Evolutionary conservation across 1,140 invertebrate species (phyloP), one percentile per base, ranked within the genome.

Genomic region (Tetragonula clypearis): DNA sequence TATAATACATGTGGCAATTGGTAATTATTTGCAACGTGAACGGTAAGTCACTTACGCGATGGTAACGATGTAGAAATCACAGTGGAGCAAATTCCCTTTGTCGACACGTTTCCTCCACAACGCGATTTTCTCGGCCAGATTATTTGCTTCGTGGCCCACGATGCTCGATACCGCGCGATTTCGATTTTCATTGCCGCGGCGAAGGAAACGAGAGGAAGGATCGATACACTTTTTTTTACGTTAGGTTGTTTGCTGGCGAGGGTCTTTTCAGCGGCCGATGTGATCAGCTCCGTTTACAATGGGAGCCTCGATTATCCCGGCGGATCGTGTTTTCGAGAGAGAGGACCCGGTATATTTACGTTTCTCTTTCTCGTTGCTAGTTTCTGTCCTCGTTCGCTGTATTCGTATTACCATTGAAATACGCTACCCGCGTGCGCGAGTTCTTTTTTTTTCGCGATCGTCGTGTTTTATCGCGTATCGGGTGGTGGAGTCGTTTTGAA

Each of bases 191-290:
- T 1, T 6, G 14, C 8, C 41, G 41, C 41, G 41, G 9, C 21
- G 17, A 8, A 68, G 23, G 49, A 19, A 26, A 19, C 53, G 17
- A 15, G 4, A 0, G 49, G 15, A 15, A 2, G 0, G 49, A 74
- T 74, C 49, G 49, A 74, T 55, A 74, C 49, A n/a, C n/a, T 74
- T 53, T 74, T 55, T 74, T 53, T 74, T 55, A 74, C 19, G 49
- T 55, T 5, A 15, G 35, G 15, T n/a, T 72, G 41, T 72, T n/a
- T 53, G 71, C 17, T 17, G 49, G 2, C 71, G 35, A 73, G 71
- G 49, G n/a, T 8, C 71, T 73, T 49, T 73, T 73, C 71, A 73
- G 23, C 5, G 71, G 23, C 49, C 71, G n/a, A n/a, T 53, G 71
- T 11, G 71, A 73, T 73, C 71, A 73, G 71, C n/a, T 49, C 15